Evolutionary conservation across 2,113 vertebrate genomes (phyloP).

Genomic region (Gulo gulo): DNA sequence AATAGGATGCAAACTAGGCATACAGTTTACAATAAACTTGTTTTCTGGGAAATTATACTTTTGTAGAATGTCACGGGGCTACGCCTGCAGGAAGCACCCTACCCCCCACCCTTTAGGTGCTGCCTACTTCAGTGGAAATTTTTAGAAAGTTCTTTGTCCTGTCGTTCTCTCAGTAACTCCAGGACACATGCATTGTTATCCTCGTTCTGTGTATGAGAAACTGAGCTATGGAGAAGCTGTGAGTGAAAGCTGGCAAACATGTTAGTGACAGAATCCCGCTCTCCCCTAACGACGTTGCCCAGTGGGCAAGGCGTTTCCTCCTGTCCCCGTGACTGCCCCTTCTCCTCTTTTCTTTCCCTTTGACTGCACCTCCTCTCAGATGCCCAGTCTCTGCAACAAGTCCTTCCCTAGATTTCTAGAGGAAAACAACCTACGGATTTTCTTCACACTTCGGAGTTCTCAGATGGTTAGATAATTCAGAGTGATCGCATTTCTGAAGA

Average conservation of each 20-base stretch:
- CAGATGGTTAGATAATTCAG: neutral
- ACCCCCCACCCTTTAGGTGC: no score
- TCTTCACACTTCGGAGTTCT: neutral
- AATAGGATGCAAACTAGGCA: neutral
- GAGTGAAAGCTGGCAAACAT: neutral
- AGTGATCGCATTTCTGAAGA: neutral
- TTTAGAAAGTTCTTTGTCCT: neutral
- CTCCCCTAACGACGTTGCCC: neutral
- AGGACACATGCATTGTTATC: neutral
- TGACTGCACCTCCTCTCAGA: neutral
- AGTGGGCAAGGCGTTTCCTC: neutral
- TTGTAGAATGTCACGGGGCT: neutral
- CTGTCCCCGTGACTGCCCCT: neutral
- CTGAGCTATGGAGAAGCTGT: neutral
- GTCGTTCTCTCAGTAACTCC: neutral
- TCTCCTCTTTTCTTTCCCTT: neutral
- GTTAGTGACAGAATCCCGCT: neutral
- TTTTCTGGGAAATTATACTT: conserved; percentile 2
- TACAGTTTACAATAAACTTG: neutral
- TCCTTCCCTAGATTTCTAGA: neutral
- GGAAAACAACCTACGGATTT: neutral
- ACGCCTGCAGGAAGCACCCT: neutral
- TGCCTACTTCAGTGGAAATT: neutral
- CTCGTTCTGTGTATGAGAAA: neutral
- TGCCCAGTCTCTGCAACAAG: neutral